These are phyloP conservation scores for Semnornis frantzii DNA, from an alignment of 2,113 vertebrate genomes.

Conservation along the genomic window DNA sequence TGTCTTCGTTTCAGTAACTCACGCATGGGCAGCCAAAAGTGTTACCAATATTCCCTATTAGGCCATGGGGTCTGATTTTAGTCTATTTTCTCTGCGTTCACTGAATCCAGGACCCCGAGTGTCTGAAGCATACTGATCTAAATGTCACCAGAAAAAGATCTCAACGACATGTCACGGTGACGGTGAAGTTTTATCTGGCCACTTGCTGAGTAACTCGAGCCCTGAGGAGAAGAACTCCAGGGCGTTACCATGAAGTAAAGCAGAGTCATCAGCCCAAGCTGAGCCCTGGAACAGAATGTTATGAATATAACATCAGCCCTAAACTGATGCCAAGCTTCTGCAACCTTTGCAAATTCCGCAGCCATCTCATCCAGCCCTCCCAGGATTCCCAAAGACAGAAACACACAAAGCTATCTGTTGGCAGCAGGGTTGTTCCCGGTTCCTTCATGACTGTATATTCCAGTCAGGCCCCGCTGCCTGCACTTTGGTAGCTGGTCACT, in stretches of 20 bases:
- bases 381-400: constrained; percentile 9
- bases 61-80: background rate
- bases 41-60: background rate
- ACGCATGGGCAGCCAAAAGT: background rate
- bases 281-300: constrained; percentile 51
- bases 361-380: background rate
- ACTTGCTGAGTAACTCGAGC: background rate
- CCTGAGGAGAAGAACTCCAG: background rate
- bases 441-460: background rate
- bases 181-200: background rate
- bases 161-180: background rate
- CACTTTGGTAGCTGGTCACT: background rate
- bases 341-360: constrained; percentile 29
- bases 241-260: constrained; percentile 41
- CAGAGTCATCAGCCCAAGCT: constrained; percentile 22
- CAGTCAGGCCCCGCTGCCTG: background rate
- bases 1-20: background rate
- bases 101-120: background rate
- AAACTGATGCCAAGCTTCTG: constrained; percentile 27
- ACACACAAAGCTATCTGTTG: background rate
- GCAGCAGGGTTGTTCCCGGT: background rate
- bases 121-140: background rate
- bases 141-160: background rate
- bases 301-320: constrained; percentile 12
- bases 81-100: background rate